A percentile compares a stretch with the other conserved stretches of the same genome.
Evolutionary conservation across 2,797 vertebrate species (phyloP).

Genomic region (Sebastiscus tertius): DNA sequence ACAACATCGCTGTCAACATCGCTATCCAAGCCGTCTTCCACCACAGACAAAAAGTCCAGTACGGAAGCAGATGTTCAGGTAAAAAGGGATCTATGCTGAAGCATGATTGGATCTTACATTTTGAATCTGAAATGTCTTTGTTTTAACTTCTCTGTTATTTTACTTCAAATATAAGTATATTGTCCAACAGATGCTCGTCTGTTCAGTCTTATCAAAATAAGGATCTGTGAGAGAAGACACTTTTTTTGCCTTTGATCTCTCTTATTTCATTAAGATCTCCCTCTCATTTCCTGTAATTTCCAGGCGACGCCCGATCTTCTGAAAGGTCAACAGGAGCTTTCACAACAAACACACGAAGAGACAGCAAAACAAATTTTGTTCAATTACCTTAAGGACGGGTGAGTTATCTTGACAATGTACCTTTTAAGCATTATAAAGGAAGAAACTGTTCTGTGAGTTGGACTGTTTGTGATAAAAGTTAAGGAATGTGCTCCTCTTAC

Average conservation of each 20-base stretch:
- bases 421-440: neutral
- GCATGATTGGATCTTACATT: neutral
- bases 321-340: constrained; percentile 94
- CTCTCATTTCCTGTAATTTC: constrained; percentile 43
- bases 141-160: neutral
- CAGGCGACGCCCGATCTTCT: constrained; percentile 96
- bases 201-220: neutral
- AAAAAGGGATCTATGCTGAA: constrained; percentile 14
- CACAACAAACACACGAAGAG: constrained; percentile 95
- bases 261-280: constrained; percentile 1
- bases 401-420: constrained; percentile 44
- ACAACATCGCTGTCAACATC: constrained; percentile 49
- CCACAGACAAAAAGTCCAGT: constrained; percentile 47
- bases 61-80: constrained; percentile 78
- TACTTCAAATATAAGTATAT: neutral
- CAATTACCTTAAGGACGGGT: constrained; percentile 98
- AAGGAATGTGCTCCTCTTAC: constrained; percentile 65
- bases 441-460: constrained; percentile 31
- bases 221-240: neutral
- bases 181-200: neutral
- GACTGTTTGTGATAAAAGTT: constrained; percentile 70
- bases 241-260: neutral
- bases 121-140: neutral
- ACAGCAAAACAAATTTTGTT: constrained; percentile 98
- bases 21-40: constrained; percentile 52